Conservation (phyloP, 2,113 vertebrate species). For the Salminus brasiliensis region DNA sequence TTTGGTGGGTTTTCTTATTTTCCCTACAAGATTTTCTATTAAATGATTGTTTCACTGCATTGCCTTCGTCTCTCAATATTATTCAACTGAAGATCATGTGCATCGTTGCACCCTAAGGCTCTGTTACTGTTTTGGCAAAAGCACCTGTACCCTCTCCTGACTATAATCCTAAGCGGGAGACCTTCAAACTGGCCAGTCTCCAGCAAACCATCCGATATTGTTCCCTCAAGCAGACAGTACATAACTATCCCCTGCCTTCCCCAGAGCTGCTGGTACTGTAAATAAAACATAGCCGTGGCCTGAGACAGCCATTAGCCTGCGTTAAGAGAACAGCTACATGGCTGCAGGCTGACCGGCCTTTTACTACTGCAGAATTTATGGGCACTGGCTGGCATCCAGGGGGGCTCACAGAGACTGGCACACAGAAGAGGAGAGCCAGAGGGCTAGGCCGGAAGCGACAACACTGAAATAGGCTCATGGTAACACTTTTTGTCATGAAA, state of each 20-base stretch:
- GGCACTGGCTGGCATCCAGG: constrained; percentile 45
- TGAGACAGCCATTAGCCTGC: constrained; percentile 43
- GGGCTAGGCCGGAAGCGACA: constrained; percentile 30
- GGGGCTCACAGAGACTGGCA: constrained; percentile 42
- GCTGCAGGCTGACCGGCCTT: constrained; percentile 42
- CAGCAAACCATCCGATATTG: neutral
- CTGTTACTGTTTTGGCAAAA: neutral
- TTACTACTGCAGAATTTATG: constrained; percentile 55
- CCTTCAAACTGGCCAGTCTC: neutral
- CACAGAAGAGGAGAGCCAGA: constrained; percentile 29
- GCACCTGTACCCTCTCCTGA: neutral
- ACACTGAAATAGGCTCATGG: constrained; percentile 12
- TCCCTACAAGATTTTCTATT: too few species aligned
- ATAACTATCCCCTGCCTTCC: neutral
- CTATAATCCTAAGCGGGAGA: neutral
- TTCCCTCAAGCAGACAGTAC: neutral
- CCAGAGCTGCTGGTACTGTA: constrained; percentile 40
- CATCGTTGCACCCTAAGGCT: too few species aligned
- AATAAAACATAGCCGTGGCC: constrained; percentile 43
- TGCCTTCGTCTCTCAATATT: too few species aligned
- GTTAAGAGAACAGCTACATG: constrained; percentile 43
- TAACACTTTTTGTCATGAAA: constrained; percentile 45
- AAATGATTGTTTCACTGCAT: too few species aligned
- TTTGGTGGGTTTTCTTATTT: too few species aligned
- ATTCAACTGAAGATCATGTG: too few species aligned